These are phyloP conservation scores for Phthorimaea operculella DNA, from an alignment of 1,140 invertebrate genomes.

Conservation along the genomic window DNA sequence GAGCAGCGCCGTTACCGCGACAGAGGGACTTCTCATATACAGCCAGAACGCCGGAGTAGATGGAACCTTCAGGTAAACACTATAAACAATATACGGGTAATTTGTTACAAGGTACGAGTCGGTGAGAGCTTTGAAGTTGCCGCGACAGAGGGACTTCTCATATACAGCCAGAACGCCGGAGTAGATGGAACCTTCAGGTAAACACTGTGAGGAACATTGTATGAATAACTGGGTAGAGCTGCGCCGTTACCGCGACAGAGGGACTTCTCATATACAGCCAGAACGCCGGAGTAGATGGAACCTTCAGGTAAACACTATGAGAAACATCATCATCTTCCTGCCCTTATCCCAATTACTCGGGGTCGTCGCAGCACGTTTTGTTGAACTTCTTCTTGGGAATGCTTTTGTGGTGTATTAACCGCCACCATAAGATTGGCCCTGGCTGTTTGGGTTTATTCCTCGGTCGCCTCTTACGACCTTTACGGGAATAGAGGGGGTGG, in stretches of 20 bases:
- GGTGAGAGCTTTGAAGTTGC: slow-evolving; percentile 91
- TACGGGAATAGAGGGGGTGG: too few species aligned
- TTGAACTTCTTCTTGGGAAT: too few species aligned
- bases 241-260: slow-evolving; percentile 93
- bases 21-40: slow-evolving; percentile 94
- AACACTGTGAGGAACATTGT: neutral
- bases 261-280: slow-evolving; percentile 93
- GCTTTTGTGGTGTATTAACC: too few species aligned
- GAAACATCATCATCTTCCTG: too few species aligned
- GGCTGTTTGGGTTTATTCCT: too few species aligned
- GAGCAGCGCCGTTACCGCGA: slow-evolving; percentile 90
- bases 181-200: slow-evolving; percentile 52
- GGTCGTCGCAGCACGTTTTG: too few species aligned
- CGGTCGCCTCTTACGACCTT: too few species aligned
- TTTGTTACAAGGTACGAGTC: slow-evolving; percentile 85
- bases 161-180: slow-evolving; percentile 88
- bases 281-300: slow-evolving; percentile 71
- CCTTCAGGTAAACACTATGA: slow-evolving; percentile 32
- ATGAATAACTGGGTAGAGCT: slow-evolving; percentile 92
- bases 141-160: slow-evolving; percentile 92
- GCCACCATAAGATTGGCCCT: too few species aligned
- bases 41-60: slow-evolving; percentile 78
- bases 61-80: slow-evolving; percentile 47
- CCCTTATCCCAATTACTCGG: too few species aligned
- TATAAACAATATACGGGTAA: too few species aligned